A percentile compares a stretch with the other conserved stretches of the same genome.
Conservation (phyloP, 2,797 vertebrate species). For the Arrhamphus sclerolepis region DNA sequence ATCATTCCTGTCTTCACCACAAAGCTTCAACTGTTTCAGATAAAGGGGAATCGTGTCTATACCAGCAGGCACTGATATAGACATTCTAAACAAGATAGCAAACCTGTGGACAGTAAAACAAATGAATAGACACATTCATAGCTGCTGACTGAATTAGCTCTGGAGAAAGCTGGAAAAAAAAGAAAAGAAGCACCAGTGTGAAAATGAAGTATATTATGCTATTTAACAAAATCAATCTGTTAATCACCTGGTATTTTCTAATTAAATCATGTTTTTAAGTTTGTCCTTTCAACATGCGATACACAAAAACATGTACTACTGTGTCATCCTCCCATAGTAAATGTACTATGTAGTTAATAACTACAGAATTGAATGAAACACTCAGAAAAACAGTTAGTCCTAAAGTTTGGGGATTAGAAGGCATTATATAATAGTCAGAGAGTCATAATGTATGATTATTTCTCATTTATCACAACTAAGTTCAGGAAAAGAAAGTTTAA, state of each 20-base stretch:
- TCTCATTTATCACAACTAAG: constrained; percentile 20
- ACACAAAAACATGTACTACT: too few species aligned
- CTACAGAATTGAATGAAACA: constrained; percentile 12
- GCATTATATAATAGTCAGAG: constrained; percentile 15
- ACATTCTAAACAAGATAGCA: constrained; percentile 1
- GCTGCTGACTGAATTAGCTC: too few species aligned
- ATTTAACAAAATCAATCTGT: too few species aligned
- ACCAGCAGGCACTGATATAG: constrained; percentile 21
- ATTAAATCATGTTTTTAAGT: too few species aligned
- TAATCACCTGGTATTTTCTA: too few species aligned
- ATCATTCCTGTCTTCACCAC: background rate
- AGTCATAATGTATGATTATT: constrained; percentile 25
- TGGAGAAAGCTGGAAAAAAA: too few species aligned
- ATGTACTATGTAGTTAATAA: background rate
- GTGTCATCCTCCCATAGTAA: too few species aligned
- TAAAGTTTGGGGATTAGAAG: constrained; percentile 21
- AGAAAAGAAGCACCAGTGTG: too few species aligned
- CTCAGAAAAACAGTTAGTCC: constrained; percentile 2
- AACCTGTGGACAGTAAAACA: background rate
- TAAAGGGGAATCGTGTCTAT: background rate
- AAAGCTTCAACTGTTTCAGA: constrained; percentile 1
- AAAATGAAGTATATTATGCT: too few species aligned
- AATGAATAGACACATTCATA: background rate
- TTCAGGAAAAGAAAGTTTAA: constrained; percentile 9
- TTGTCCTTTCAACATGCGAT: too few species aligned